Percentiles rank a stretch among this genome's conserved stretches.
Conservation (phyloP, 2,797 vertebrate species). For the Epinephelus awoara region DNA sequence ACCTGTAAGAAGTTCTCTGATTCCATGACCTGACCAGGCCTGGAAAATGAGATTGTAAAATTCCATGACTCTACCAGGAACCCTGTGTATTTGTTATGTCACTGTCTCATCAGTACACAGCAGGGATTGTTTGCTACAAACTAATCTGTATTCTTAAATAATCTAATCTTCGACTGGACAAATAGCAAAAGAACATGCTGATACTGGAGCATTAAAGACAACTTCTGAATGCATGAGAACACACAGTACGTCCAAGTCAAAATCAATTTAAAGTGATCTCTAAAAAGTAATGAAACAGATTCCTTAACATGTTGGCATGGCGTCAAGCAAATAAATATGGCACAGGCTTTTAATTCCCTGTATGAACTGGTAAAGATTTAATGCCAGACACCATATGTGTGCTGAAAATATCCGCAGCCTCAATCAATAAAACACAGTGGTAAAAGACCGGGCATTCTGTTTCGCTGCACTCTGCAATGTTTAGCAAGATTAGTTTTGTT, state of each 20-base stretch:
- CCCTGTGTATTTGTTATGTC: not conserved
- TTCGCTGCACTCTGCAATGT: conserved; percentile 27
- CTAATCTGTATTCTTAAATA: not conserved
- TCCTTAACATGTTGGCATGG: conserved; percentile 14
- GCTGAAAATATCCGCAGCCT: conserved; percentile 43
- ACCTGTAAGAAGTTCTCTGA: too few relatives aligned
- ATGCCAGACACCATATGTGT: conserved; percentile 21
- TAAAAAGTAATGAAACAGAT: not conserved
- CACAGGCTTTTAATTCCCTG: conserved; percentile 16
- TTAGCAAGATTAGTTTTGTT: conserved; percentile 47
- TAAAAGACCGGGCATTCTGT: conserved; percentile 28
- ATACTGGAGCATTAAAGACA: not conserved
- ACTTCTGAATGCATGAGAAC: not conserved
- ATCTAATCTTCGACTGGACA: not conserved
- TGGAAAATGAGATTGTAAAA: too few relatives aligned
- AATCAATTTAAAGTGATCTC: not conserved
- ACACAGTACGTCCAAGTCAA: not conserved
- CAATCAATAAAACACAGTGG: conserved; percentile 9
- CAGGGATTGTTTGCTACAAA: not conserved
- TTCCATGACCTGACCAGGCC: too few relatives aligned
- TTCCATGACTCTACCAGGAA: too few relatives aligned
- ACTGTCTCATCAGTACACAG: too few relatives aligned
- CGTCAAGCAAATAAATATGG: conserved; percentile 22
- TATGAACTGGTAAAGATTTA: conserved; percentile 22
- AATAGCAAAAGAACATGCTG: not conserved